A percentile compares a stretch with the other conserved stretches of the same genome.
phyloP scores from a whole-genome alignment of 2,113 vertebrate genomes.

The Dicrurus megarhynchus region DNA sequence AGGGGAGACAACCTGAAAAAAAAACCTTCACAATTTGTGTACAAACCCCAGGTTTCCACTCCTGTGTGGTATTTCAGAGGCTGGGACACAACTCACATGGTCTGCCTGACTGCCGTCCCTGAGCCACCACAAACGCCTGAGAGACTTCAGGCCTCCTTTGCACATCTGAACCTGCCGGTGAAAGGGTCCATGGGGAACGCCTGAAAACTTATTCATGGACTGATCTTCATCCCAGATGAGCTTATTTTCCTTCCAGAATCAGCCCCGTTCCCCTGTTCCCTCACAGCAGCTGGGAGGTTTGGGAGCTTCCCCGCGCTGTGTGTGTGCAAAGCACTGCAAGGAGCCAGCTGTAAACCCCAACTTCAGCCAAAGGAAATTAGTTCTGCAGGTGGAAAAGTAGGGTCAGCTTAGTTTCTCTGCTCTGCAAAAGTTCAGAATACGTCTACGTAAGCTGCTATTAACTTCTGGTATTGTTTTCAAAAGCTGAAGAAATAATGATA shows the following conservation, averaged over 20 bases:
- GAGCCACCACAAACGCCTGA: neutral
- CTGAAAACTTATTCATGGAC: neutral
- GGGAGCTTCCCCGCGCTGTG: rapidly evolving
- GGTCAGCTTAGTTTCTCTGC: neutral
- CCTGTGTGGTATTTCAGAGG: neutral
- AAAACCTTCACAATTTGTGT: neutral
- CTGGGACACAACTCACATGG: rapidly evolving
- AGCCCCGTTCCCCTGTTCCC: neutral
- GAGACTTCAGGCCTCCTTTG: neutral
- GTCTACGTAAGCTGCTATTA: neutral
- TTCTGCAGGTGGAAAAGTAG: slow-evolving; percentile 21
- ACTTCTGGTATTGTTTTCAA: neutral
- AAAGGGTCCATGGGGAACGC: neutral
- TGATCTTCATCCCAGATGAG: neutral
- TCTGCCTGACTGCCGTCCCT: neutral
- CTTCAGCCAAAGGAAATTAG: neutral
- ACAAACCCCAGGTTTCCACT: neutral
- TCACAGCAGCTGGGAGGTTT: neutral
- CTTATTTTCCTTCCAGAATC: neutral
- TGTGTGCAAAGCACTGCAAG: neutral
- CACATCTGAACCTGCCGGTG: rapidly evolving
- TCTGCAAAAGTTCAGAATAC: neutral
- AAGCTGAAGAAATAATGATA: neutral
- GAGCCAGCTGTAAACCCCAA: neutral
- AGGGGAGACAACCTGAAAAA: too few relatives aligned